Base-by-base conservation (phyloP, 2,888 invertebrate species). In the Oscheius myriophilus region DNA sequence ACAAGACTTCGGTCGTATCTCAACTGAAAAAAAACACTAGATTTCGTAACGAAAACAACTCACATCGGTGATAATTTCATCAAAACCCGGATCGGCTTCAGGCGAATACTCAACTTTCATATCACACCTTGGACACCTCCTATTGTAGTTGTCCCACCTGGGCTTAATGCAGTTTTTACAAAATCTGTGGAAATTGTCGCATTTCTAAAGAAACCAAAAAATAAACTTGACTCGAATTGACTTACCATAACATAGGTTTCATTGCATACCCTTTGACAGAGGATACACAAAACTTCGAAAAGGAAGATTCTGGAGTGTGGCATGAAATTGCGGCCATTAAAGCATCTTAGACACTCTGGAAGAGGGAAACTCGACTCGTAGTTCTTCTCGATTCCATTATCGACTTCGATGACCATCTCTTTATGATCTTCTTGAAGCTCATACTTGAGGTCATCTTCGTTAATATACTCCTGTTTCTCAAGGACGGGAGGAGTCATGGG, bases 401-500 rank as follows among this genome's bases (percentile, higher is more conserved):
- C 33, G 9, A 33, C 9, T 3, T 33, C 33, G 33, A 33, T 33
- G 4, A 3, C 33, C 33, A 33, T 33, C 9, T 33, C 33, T 9
- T 6, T 33, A 3, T 33, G 3, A 33, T 6, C 33, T 33, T 33
- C 33, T 33, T 9, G 21, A 18, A 18, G 61, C 26, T 46, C 61
- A 26, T 26, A 49, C 4, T 61, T 49, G n/a, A 16, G 23, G 16
- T 61, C 61, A 45, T 61, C 46, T 46, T 61, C 61, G 26, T 49
- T 61, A 39, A 49, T 49, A 39, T 61, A 61, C n/a, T 61, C 61
- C 49, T 61, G 49, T 39, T 49, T 46, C 49, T 61, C 61, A 23
- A 61, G 33, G 23, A 61, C 49, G 33, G 61, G 61, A 46, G 61
- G 61, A 46, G 61, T 61, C 49, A 49, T 61, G n/a, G 61, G 61